Percentiles rank a stretch among this genome's conserved stretches.
phyloP scores from a whole-genome alignment of 2,113 vertebrate species.

The Esox niger region DNA sequence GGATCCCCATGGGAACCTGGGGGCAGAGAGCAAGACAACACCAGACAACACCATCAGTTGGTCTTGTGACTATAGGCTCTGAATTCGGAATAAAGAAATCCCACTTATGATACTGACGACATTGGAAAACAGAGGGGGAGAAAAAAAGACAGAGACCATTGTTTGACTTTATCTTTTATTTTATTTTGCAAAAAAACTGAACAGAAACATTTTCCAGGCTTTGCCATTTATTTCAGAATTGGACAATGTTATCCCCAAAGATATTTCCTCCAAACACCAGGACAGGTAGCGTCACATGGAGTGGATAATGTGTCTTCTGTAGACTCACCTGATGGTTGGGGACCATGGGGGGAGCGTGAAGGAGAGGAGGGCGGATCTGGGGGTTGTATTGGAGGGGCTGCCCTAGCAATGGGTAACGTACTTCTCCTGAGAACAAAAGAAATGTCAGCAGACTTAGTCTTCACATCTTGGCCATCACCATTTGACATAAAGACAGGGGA shows the following conservation, averaged over 20 bases:
- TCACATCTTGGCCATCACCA: neutral
- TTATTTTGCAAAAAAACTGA: neutral
- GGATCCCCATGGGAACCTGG: slow-evolving; percentile 79
- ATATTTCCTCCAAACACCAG: neutral
- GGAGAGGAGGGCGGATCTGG: slow-evolving; percentile 71
- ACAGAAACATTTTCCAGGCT: neutral
- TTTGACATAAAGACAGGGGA: neutral
- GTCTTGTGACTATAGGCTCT: neutral
- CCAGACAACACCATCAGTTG: neutral
- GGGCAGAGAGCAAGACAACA: slow-evolving; percentile 9
- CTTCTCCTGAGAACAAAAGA: slow-evolving; percentile 71
- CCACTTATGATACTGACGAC: neutral
- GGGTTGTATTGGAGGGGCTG: slow-evolving; percentile 87
- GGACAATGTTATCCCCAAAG: neutral
- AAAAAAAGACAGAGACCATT: neutral
- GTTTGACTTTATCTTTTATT: neutral
- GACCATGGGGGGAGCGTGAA: slow-evolving; percentile 77
- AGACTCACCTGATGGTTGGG: slow-evolving; percentile 71
- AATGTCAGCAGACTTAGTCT: neutral
- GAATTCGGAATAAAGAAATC: no score
- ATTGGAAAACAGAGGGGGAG: neutral
- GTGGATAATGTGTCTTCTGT: neutral
- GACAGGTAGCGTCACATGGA: neutral
- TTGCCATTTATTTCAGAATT: neutral
- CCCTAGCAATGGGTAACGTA: slow-evolving; percentile 84